Base-by-base conservation (phyloP, 2,888 invertebrate species). In the Fragum sueziense region DNA sequence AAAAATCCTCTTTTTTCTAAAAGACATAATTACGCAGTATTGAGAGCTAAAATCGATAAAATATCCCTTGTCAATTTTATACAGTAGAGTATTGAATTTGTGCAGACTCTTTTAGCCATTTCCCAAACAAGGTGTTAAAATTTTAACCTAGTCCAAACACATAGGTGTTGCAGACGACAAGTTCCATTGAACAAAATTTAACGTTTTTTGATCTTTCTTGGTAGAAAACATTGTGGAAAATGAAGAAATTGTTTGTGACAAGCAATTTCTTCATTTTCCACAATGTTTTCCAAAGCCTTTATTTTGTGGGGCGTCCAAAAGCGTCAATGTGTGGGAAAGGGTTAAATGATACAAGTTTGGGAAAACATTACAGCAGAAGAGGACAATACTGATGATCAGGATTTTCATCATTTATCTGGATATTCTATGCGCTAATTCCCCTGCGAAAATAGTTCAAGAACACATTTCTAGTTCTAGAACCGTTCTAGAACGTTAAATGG, bases 21-120 rank as follows among this genome's bases (percentile, higher is more conserved):
- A 69, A 47, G 41, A 69, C 69, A 74, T 65, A 74, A 74, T 74
- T 68, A 74, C 37, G 74, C 31, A 25, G 41, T 74, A 65, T 74
- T 57, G 67, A 67, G 37, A 17, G 34, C 70, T 47, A 70, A 70
- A 75, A 75, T 75, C 52, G 52, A 70, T 70, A 34, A 57, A 47
- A 47, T 47, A 2, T 4, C 47, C n/a, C 20, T 47, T 47, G 47
- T 47, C 47, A n/a, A n/a, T n/a, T n/a, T n/a, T n/a, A n/a, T n/a
- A n/a, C n/a, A 47, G 47, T 47, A 47, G 2, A 4, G 7, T 47
- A 47, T 47, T 47, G 47, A 14, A 47, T 47, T 47, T 47, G 17
- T 14, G n/a, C 4, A 47, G 17, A 9, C 17, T 47, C 37, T 37
- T 37, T 37, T 37, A 37, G 37, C 6, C 37, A 37, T 37, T 6